Evolutionary conservation across 2,113 vertebrate species (phyloP), one percentile per base, ranked within the genome.

Genomic region (Prinia subflava): DNA sequence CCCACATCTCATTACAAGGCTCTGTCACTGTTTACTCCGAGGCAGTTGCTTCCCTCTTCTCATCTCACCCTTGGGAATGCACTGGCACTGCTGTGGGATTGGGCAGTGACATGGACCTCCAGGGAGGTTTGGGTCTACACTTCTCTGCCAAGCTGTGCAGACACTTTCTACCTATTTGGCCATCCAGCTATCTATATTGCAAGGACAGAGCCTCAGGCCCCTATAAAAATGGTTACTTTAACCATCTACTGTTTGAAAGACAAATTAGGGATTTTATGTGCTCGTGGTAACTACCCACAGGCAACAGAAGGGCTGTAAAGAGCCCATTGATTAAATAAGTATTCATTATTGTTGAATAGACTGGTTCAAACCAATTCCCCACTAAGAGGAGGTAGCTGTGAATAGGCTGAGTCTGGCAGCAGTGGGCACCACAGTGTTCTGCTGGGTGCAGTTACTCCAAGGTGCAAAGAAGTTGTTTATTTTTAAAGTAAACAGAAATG

Each of bases 181-280:
- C 24, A 28, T 68, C 52, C 67, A 90, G 57, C 33, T 81, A 23
- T 81, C 17, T 41, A 10, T 41, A 37, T 18, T 49, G 42, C 63
- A 69, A 96, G 76, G 59, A 78, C 44, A 81, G 39, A 44, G 28
- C 15, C 7, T 18, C 11, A 8, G 47, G 69, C 47, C 80, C 19
- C 15, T 73, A 47, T 94, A 65, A 80, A 13, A 92, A 82, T 49
- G 20, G 42, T 79, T 73, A 16, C 50, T 87, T 96, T 63, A 93
- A 74, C 82, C 56, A 30, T 85, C 55, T 80, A 70, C 47, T 46
- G 44, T 69, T 88, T 68, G 57, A 75, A 93, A 95, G 93, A 93
- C 77, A 95, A 91, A 96, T 81, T 92, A 94, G 42, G 69, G 71
- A 70, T 95, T 97, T 95, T 94, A 93, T 90, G 63, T 96, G 37